These are phyloP conservation scores for Megathymus violae DNA, from an alignment of 1,140 invertebrate species.

Conservation along the genomic window DNA sequence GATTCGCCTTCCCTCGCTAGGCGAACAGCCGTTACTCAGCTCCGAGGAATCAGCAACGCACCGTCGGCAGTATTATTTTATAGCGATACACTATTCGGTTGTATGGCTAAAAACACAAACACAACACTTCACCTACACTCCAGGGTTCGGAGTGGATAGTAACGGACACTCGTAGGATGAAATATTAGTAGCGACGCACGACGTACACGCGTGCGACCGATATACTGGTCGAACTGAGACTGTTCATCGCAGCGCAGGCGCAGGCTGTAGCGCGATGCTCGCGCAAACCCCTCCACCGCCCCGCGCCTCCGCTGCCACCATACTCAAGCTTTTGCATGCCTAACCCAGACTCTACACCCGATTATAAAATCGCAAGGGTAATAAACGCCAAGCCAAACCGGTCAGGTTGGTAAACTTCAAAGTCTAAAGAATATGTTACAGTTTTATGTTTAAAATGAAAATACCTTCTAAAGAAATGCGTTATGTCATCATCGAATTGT, in stretches of 20 bases:
- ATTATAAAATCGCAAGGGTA: conserved; percentile 65
- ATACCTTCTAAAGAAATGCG: too few species aligned
- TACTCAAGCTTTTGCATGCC: conserved; percentile 67
- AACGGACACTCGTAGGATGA: conserved; percentile 68
- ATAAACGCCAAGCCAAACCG: conserved; percentile 47
- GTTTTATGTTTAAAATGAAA: conserved; percentile 12
- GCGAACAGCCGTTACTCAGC: conserved; percentile 73
- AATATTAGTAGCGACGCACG: conserved; percentile 69
- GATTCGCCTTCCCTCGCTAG: conserved; percentile 78
- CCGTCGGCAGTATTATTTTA: conserved; percentile 66
- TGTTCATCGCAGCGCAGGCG: conserved; percentile 58
- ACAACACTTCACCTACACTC: conserved; percentile 78
- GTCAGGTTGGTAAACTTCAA: conserved; percentile 37
- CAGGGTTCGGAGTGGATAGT: conserved; percentile 63
- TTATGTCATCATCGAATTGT: too few species aligned
- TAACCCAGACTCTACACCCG: conserved; percentile 57
- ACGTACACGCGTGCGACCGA: conserved; percentile 65
- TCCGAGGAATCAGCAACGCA: conserved; percentile 64
- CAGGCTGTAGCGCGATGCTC: conserved; percentile 59
- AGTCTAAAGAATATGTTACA: conserved; percentile 20
- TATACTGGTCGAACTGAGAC: conserved; percentile 72
- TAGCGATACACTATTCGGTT: conserved; percentile 76
- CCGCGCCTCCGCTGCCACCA: conserved; percentile 42
- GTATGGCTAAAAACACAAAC: conserved; percentile 80
- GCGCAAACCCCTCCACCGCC: conserved; percentile 41